Evolutionary conservation across 2,888 invertebrate genomes (phyloP), one percentile per base, ranked within the genome.

Genomic region (Leuctra nigra): DNA sequence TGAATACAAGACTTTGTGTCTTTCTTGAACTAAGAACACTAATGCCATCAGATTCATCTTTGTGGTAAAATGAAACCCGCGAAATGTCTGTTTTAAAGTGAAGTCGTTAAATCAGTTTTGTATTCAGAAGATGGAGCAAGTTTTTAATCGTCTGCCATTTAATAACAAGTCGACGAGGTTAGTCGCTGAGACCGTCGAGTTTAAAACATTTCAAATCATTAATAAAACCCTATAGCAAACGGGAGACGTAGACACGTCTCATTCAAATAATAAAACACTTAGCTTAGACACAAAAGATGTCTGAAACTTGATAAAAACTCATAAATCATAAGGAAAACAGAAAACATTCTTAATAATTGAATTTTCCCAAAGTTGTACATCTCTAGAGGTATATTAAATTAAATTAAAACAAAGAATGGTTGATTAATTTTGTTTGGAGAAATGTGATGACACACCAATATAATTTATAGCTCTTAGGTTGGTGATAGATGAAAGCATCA

Each of bases 71-170:
- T 33, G 50, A 35, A 25, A 35, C 18, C 35, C 18, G n/a, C 36
- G 35, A 50, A 29, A 50, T 50, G 50, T 50, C 50, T 50, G 50
- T 50, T 50, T 22, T 33, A 16, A 50, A 50, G 50, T 50, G 33
- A 22, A 13, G 11, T 50, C 50, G 50, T 50, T 50, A 50, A 50
- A 35, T 29, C 50, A 35, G 50, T 50, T 50, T 50, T 50, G 33
- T 50, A 50, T 50, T 50, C 50, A 33, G 35, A 50, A 33, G 35
- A 50, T 11, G 35, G 50, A 50, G 50, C 50, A 50, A 35, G 50
- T 33, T 50, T 50, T 35, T 50, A 50, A 50, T 50, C 35, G 33
- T 29, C 35, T 33, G 18, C 33, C 50, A 50, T 50, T 50, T 25
- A 23, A 22, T 29, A 35, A 18, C 35, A 22, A 50, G 35, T 50